A percentile compares a stretch with the other conserved stretches of the same genome.
Conservation (phyloP, 1,140 invertebrate species). For the Hesperophylax magnus region DNA sequence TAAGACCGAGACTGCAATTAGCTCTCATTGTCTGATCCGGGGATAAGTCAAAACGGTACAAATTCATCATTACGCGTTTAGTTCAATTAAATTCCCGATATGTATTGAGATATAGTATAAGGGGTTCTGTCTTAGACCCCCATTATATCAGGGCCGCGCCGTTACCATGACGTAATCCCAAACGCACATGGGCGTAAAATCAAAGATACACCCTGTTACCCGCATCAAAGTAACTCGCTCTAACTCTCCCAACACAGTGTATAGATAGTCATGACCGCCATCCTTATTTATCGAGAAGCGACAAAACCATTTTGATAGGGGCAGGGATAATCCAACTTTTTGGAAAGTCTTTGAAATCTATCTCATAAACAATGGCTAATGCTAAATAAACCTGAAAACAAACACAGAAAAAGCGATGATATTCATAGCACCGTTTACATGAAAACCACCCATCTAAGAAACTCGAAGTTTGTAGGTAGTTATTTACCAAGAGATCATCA, state of each 20-base stretch:
- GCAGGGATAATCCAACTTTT: neutral
- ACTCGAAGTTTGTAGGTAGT: too few relatives aligned
- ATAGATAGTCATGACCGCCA: neutral
- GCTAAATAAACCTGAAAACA: too few relatives aligned
- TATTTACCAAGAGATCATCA: too few relatives aligned
- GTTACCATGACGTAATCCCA: constrained; percentile 27
- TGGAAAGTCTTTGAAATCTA: too few relatives aligned
- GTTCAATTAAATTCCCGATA: constrained; percentile 17
- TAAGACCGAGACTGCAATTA: neutral
- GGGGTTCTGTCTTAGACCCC: constrained; percentile 24
- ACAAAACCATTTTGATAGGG: constrained; percentile 40
- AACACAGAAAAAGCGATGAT: too few relatives aligned
- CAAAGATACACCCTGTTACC: constrained; percentile 55
- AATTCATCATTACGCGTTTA: neutral
- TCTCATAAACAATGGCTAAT: too few relatives aligned
- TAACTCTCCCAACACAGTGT: constrained; percentile 33
- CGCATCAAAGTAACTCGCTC: constrained; percentile 50
- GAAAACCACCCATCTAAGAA: too few relatives aligned
- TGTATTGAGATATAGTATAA: constrained; percentile 28
- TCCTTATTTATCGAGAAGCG: constrained; percentile 46
- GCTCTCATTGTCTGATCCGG: neutral
- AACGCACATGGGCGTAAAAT: constrained; percentile 55
- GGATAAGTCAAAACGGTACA: constrained; percentile 23
- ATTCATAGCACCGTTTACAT: too few relatives aligned
- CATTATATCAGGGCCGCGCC: constrained; percentile 11